Evolutionary conservation across 2,888 invertebrate genomes (phyloP).

Genomic region (Crocallis elinguaria): DNA sequence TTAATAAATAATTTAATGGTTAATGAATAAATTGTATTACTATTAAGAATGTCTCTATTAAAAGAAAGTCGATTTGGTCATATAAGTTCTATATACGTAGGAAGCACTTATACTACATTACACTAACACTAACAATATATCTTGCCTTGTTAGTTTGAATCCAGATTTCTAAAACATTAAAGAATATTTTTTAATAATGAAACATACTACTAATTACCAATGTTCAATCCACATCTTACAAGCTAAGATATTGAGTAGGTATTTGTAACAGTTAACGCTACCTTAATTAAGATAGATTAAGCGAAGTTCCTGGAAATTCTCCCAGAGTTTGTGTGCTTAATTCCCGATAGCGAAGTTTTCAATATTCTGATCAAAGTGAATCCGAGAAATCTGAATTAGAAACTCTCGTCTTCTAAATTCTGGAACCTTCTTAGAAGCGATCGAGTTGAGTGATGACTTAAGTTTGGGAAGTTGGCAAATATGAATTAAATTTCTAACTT

Average conservation of each 20-base stretch:
- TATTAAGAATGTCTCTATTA: too few relatives aligned
- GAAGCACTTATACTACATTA: too few relatives aligned
- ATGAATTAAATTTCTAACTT: slow-evolving; percentile 16
- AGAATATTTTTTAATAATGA: too few relatives aligned
- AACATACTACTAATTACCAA: too few relatives aligned
- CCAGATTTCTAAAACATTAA: too few relatives aligned
- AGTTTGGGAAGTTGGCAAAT: slow-evolving; percentile 7
- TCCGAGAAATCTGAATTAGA: slow-evolving; percentile 6
- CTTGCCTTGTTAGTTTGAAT: too few relatives aligned
- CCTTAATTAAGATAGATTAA: neutral
- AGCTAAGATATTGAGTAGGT: neutral
- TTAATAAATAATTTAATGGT: too few relatives aligned
- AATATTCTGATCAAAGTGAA: slow-evolving; percentile 8
- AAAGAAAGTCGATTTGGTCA: too few relatives aligned
- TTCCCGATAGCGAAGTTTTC: slow-evolving; percentile 4
- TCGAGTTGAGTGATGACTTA: slow-evolving; percentile 10
- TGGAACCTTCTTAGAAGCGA: slow-evolving; percentile 3
- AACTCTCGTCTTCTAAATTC: slow-evolving; percentile 1
- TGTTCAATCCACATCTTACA: neutral
- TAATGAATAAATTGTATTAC: too few relatives aligned
- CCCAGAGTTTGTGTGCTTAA: slow-evolving; percentile 1
- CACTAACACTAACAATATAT: too few relatives aligned
- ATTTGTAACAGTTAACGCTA: neutral
- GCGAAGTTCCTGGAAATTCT: neutral
- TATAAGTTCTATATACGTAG: too few relatives aligned